phyloP scores from a whole-genome alignment of 2,113 vertebrate genomes.

The Pituophis catenifer region DNA sequence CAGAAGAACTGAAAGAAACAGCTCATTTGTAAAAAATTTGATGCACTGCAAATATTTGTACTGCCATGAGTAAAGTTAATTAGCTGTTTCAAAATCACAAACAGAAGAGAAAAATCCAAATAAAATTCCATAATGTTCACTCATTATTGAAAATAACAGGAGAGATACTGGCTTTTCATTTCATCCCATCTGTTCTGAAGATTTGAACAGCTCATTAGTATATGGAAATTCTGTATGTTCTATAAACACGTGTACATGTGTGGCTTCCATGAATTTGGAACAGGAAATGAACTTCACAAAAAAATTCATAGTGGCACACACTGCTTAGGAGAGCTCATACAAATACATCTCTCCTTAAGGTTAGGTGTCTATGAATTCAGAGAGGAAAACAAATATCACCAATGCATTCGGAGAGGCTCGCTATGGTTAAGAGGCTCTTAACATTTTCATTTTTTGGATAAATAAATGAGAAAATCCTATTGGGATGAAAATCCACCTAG shows the following conservation, averaged over 20 bases:
- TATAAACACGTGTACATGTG: background rate
- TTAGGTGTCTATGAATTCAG: background rate
- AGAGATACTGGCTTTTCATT: background rate
- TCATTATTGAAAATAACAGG: background rate
- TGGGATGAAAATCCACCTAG: background rate
- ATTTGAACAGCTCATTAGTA: background rate
- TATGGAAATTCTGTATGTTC: background rate
- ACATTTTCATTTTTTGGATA: background rate
- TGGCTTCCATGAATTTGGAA: background rate
- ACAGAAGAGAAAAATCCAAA: background rate
- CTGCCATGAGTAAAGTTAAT: background rate
- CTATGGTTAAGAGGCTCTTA: background rate
- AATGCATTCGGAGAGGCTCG: background rate
- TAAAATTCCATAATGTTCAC: background rate
- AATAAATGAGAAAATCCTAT: background rate
- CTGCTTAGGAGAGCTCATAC: background rate
- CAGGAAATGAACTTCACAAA: background rate
- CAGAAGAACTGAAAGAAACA: background rate
- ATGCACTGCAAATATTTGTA: background rate
- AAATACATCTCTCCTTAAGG: background rate
- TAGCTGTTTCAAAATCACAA: background rate
- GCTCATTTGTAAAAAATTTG: background rate
- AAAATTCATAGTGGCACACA: background rate
- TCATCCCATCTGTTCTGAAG: background rate
- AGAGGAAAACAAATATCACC: background rate